A percentile compares a stretch with the other conserved stretches of the same genome.
Evolutionary conservation across 2,888 invertebrate genomes (phyloP).

Genomic region (Noctua fimbriata): DNA sequence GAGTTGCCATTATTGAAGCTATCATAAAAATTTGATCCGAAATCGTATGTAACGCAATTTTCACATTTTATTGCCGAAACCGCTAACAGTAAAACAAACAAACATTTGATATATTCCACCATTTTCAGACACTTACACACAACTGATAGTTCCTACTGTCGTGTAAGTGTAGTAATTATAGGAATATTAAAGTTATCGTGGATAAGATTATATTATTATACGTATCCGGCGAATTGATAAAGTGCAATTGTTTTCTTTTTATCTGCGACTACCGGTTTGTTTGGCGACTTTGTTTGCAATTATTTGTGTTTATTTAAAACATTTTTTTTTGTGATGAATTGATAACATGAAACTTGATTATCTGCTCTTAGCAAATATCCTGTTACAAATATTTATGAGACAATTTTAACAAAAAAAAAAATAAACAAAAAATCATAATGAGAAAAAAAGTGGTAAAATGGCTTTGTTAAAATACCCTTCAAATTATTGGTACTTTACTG

Average conservation of each 20-base stretch:
- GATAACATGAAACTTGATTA: not conserved
- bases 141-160: constrained; percentile 56
- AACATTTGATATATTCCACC: constrained; percentile 53
- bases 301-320: not conserved
- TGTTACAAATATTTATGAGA: not conserved
- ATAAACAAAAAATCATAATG: no score
- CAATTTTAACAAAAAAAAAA: no score
- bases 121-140: constrained; percentile 59
- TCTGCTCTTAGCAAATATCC: not conserved
- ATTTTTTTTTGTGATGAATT: not conserved
- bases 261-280: constrained; percentile 49
- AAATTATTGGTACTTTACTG: not conserved
- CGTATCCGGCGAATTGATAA: constrained; percentile 65
- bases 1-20: constrained; percentile 61
- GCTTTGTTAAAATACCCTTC: not conserved
- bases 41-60: constrained; percentile 69
- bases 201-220: constrained; percentile 68
- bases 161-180: constrained; percentile 62
- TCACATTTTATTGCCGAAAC: constrained; percentile 61
- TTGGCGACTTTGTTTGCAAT: constrained; percentile 37
- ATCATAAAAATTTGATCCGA: constrained; percentile 61
- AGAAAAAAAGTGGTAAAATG: not conserved
- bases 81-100: constrained; percentile 56
- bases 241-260: constrained; percentile 68
- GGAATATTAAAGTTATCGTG: constrained; percentile 66